Conservation (phyloP, 2,888 invertebrate species). For the Eretmocerus hayati region DNA sequence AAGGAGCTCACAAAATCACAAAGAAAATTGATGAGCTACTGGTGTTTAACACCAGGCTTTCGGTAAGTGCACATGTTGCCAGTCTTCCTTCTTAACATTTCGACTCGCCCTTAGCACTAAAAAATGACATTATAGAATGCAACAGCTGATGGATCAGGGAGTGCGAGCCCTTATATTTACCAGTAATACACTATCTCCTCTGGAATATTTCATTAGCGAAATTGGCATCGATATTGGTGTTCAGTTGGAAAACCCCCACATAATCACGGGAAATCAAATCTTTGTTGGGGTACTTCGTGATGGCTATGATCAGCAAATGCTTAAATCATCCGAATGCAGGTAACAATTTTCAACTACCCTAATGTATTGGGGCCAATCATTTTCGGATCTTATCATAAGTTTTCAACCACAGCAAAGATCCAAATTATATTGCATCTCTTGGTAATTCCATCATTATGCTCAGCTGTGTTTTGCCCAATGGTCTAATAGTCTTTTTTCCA, state of each 20-base stretch:
- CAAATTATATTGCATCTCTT: conserved; percentile 72
- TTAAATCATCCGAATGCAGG: conserved; percentile 69
- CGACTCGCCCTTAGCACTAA: too few species aligned
- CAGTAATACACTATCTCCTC: conserved; percentile 92
- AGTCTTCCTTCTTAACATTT: too few species aligned
- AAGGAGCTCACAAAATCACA: conserved; percentile 50
- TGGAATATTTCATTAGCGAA: conserved; percentile 82
- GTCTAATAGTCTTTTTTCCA: conserved; percentile 92
- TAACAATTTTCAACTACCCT: conserved; percentile 32
- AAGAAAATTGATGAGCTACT: conserved; percentile 77
- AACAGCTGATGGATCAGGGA: conserved; percentile 71
- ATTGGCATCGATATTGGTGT: conserved; percentile 75
- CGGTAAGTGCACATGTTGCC: conserved; percentile 51
- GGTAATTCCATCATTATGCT: conserved; percentile 81
- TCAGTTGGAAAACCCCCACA: conserved; percentile 89
- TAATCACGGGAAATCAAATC: conserved; percentile 78
- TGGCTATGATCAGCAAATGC: conserved; percentile 63
- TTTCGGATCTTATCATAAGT: neutral
- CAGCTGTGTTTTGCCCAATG: conserved; percentile 79
- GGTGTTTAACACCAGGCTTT: conserved; percentile 97
- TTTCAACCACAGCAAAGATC: conserved; percentile 59
- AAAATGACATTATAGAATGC: too few species aligned
- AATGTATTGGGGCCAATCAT: neutral
- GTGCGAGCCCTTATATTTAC: conserved; percentile 86
- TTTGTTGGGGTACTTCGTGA: conserved; percentile 72